Base-by-base conservation (phyloP, 2,888 invertebrate genomes). In the Dynastes hyllus region DNA sequence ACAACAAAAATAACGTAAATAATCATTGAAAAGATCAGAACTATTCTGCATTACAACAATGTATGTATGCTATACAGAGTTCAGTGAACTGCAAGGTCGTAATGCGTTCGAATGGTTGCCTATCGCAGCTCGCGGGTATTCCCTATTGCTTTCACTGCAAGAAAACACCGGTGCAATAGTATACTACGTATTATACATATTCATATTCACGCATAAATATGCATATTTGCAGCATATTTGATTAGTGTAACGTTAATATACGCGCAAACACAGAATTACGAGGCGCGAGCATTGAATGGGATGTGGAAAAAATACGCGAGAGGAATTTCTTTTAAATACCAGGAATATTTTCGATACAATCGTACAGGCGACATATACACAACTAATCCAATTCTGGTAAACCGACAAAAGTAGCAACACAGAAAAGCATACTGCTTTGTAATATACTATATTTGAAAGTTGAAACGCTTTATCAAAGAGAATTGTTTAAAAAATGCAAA, bases 1-100 rank as follows among this genome's bases (percentile, higher is more conserved):
- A 27, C n/a, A 67, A 66, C 66, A 40, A 66, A 67, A 71, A 71
- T 58, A 71, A 22, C 55, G 67, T 77, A 67, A 77, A 32, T 32
- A 32, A 77, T 67, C 76, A 65, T 51, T 77, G 76, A 67, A 77
- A 78, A 63, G 58, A 69, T 71, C 61, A 71, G 51, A 63, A 58
- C 58, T 58, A 73, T 73, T 73, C 40, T 73, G 58, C 22, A 58
- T 73, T 58, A 45, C 50, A 73, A 73, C 8, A 11, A 45, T 73
- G 58, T 40, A 27, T 73, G 73, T 55, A 55, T 37, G 37, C 55
- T 58, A 9, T 50, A 40, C 58, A 22, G 78, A 77, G 82, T 80
- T 82, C 82, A 78, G 53, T 81, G 82, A 81, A 80, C 81, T 79
- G 67, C 82, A 82, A 82, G 82, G 82, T 81, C 82, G 81, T 80